Evolutionary conservation across 2,113 vertebrate genomes (phyloP), one percentile per base, ranked within the genome.

Genomic region (Ovibos moschatus): DNA sequence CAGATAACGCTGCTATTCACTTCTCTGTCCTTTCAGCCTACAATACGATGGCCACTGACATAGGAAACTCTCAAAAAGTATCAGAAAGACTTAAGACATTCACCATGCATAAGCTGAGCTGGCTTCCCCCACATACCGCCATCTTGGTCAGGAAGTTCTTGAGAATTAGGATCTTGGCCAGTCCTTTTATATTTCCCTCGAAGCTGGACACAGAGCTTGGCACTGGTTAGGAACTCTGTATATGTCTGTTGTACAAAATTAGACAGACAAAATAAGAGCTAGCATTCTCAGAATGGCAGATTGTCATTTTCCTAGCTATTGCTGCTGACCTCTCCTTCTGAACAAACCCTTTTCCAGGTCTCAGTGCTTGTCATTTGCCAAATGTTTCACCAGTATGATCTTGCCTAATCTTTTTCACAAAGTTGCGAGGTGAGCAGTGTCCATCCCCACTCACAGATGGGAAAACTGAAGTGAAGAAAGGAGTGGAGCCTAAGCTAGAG

Each of bases 191-290:
- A 23, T 74, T 79, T 84, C 62, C 17, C 67, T 81, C 33, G 12
- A 89, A 84, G n/a, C 43, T 57, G 74, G 74, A 51, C 25, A 13
- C 33, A 58, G 36, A 57, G 45, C 25, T 62, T 45, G 76, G 13
- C 51, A 64, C 45, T 13, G 33, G 19, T 58, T 14, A 47, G 55
- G 43, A 85, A 25, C 25, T 87, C 67, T 21, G 12, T 47, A 2
- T n/a, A 17, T 11, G 7, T 71, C 58, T 81, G 12, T 30, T 15
- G 45, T 21, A 45, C 19, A 30, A 40, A 62, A 57, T 19, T 40
- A 58, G 81, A 36, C 1, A 1, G 16, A 43, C 0, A 1, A 0
- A 1, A 14, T n/a, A n/a, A 60, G 33, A 60, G 15, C 23, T 7
- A 71, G 27, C 40, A 3, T 76, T 51, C 64, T 85, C 5, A 6